phyloP scores from a whole-genome alignment of 2,888 invertebrate genomes.

The Aphelenchoides bicaudatus region DNA sequence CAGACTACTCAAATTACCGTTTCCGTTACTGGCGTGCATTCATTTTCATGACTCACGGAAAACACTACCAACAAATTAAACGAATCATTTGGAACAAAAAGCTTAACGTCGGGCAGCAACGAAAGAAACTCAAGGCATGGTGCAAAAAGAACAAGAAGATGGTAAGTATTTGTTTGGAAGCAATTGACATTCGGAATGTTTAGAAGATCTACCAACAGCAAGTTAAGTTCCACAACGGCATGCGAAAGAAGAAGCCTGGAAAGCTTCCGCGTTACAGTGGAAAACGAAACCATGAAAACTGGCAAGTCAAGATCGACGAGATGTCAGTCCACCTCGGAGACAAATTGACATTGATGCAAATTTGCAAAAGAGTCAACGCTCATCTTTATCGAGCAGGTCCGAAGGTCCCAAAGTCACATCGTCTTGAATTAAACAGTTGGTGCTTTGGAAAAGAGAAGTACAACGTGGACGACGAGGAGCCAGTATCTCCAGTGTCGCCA shows the following conservation, averaged over 20 bases:
- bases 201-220: constrained; percentile 2
- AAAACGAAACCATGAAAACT: not conserved
- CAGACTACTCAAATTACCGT: too few relatives aligned
- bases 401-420: not conserved
- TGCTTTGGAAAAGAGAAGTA: not conserved
- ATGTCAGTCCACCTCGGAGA: not conserved
- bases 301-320: not conserved
- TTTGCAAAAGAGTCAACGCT: not conserved
- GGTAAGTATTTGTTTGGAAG: too few relatives aligned
- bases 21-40: not conserved
- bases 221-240: not conserved
- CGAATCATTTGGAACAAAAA: not conserved
- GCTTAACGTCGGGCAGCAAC: not conserved
- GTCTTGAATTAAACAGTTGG: not conserved
- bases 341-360: not conserved
- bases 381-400: not conserved
- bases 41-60: not conserved
- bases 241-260: not conserved
- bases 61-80: not conserved
- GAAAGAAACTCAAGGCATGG: not conserved
- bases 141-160: not conserved
- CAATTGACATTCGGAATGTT: not conserved
- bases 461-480: not conserved
- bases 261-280: too few relatives aligned
- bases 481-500: not conserved